These are phyloP conservation scores for Mesitornis unicolor DNA, from an alignment of 2,113 vertebrate species.

Conservation along the genomic window DNA sequence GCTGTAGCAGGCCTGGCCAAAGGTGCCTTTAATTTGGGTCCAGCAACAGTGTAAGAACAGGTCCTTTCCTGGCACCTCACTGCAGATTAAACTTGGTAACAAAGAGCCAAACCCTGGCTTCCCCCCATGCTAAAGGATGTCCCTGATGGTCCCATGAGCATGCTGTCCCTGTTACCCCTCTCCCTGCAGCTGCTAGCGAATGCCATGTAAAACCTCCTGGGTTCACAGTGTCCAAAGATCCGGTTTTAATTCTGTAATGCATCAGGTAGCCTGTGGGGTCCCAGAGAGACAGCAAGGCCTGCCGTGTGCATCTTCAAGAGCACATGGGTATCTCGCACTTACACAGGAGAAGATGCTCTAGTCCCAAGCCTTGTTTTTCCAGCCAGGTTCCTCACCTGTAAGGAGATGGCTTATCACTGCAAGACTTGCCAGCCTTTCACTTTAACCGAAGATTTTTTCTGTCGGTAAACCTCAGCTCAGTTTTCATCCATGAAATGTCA, in stretches of 20 bases:
- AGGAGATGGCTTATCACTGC: neutral
- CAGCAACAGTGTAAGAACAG: neutral
- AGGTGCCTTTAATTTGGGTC: neutral
- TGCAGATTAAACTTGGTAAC: neutral
- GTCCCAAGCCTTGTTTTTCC: neutral
- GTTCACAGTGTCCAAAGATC: neutral
- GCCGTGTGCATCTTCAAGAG: neutral
- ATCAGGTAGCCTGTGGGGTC: neutral
- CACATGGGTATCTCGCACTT: neutral
- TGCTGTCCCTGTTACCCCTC: too few relatives aligned
- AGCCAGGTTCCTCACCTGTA: neutral
- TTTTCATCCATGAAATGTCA: neutral
- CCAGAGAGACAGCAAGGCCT: neutral
- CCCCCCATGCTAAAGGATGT: neutral
- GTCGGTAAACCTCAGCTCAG: neutral
- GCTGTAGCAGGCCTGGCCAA: neutral
- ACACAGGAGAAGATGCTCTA: neutral
- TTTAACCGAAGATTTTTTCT: neutral
- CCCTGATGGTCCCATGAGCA: fast-evolving
- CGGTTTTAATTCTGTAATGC: neutral
- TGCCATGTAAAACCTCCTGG: neutral
- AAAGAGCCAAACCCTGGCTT: neutral
- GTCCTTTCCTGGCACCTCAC: neutral
- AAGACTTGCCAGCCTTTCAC: neutral
- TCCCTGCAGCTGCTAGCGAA: neutral